These are phyloP conservation scores for Salminus brasiliensis DNA, from an alignment of 2,113 vertebrate species.

Conservation along the genomic window DNA sequence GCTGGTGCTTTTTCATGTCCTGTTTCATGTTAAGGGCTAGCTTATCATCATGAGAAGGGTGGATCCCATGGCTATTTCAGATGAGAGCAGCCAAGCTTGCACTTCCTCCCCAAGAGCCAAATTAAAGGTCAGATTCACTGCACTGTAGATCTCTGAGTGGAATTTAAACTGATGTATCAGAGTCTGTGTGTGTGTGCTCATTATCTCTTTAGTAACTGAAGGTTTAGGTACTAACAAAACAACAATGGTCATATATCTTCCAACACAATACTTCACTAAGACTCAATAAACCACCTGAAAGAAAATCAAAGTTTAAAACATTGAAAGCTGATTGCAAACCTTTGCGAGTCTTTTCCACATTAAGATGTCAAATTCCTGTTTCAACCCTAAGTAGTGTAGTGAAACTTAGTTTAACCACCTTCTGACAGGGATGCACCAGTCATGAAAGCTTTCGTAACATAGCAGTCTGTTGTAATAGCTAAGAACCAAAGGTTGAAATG, in stretches of 20 bases:
- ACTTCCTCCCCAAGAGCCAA: neutral
- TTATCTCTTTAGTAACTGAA: neutral
- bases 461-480: neutral
- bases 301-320: too few species aligned
- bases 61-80: neutral
- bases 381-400: too few species aligned
- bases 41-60: constrained; percentile 9
- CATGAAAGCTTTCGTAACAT: neutral
- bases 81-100: neutral
- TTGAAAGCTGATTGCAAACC: too few species aligned
- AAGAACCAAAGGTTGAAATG: neutral
- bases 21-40: constrained; percentile 21
- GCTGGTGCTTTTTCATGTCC: constrained; percentile 3
- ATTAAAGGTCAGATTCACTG: neutral
- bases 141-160: neutral
- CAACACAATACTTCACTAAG: constrained; percentile 2
- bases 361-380: too few species aligned
- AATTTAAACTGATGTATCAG: neutral
- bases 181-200: constrained; percentile 3
- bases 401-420: neutral
- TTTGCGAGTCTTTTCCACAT: too few species aligned
- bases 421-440: neutral
- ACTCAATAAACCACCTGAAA: neutral
- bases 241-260: constrained; percentile 1
- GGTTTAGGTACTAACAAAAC: constrained; percentile 32